Percentiles rank a stretch among this genome's conserved stretches.
Evolutionary conservation across 2,797 vertebrate species (phyloP).

Genomic region (Rachycentron canadum): DNA sequence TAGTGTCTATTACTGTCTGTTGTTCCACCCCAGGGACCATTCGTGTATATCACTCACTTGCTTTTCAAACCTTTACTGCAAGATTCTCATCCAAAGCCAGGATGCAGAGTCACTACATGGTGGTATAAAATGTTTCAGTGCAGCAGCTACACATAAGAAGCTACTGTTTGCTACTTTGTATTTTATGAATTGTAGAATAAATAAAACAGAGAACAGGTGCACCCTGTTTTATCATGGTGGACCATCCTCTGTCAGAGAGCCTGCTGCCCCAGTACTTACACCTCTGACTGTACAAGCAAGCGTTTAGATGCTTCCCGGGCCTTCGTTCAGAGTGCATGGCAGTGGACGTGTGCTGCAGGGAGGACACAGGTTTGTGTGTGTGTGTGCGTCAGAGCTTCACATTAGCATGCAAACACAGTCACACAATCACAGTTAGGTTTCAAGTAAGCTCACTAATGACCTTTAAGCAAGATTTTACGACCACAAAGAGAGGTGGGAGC

Average conservation of each 20-base stretch:
- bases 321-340: slow-evolving; percentile 74
- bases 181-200: slow-evolving; percentile 2
- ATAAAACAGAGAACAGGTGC: background rate
- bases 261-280: slow-evolving; percentile 66
- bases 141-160: background rate
- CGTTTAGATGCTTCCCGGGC: slow-evolving; percentile 65
- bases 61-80: slow-evolving; percentile 7
- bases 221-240: background rate
- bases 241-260: slow-evolving; percentile 1
- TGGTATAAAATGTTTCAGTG: slow-evolving; percentile 1
- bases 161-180: background rate
- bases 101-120: background rate
- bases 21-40: slow-evolving; percentile 25
- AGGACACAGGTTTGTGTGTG: background rate
- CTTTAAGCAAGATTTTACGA: slow-evolving; percentile 42
- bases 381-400: slow-evolving; percentile 1
- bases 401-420: slow-evolving; percentile 40
- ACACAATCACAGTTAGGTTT: slow-evolving; percentile 21
- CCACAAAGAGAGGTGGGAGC: slow-evolving; percentile 63
- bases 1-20: background rate
- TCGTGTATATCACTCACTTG: slow-evolving; percentile 5
- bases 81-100: slow-evolving; percentile 4
- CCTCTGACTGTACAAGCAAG: slow-evolving; percentile 52
- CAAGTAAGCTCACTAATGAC: slow-evolving; percentile 65
- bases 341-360: slow-evolving; percentile 19